Base-by-base conservation (phyloP, 2,113 vertebrate genomes). In the Brevimyrus niger region DNA sequence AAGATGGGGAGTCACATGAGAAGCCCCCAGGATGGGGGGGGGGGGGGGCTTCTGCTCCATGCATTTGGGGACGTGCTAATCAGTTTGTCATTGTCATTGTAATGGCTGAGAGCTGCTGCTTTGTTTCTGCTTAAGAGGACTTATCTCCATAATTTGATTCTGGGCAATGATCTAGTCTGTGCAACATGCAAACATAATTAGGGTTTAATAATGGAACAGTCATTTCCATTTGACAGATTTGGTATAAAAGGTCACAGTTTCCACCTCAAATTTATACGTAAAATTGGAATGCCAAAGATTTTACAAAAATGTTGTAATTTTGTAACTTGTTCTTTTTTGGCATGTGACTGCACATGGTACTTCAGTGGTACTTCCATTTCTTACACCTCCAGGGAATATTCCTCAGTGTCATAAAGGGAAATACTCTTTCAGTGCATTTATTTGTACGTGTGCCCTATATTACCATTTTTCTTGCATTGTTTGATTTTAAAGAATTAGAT, bases 61-160 rank as follows among this genome's bases (percentile, higher is more conserved):
- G 91, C 93, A 92, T 93, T 89, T 58, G 91, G 94, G 94, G 94
- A 95, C 94, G 93, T 93, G 93, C 94, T 95, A 94, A 95, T 96
- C 95, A 95, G 94, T 95, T 95, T 94, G 93, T 92, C 93, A 92
- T 94, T 94, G 94, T 95, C 92, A 92, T 92, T 93, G 92, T 94
- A 91, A 92, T 92, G 89, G 91, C 85, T 35, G n/a, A 89, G 42
- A 19, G 44, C 91, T 92, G 92, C 93, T 92, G 92, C 92, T 90
- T 88, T 90, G 92, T 94, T 94, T 91, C 91, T 92, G 93, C 92
- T 93, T 92, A 93, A 94, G 93, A 95, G 94, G 93, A 93, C 93
- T 96, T 94, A 94, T 94, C 92, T 92, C 93, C 91, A 91, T 93
- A 92, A 92, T 92, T 93, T 93, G 94, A 94, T 94, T 95, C 92